Evolutionary conservation across 2,113 vertebrate species (phyloP), one percentile per base, ranked within the genome.

Genomic region (Trochalopteron elliotii): DNA sequence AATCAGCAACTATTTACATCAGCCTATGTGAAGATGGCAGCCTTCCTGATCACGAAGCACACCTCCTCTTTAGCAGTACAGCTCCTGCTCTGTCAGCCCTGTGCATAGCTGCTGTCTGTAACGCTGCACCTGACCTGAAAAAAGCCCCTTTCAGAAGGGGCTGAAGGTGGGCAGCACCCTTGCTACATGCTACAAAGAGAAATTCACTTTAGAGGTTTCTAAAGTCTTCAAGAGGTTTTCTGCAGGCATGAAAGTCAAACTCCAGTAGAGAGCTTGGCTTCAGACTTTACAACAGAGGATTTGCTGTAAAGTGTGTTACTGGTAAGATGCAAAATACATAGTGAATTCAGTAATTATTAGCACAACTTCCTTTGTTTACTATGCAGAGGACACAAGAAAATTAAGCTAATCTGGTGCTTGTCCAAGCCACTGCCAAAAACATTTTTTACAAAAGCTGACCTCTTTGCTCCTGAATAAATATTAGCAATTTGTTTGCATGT

Each of bases 311-410:
- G 17, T 35, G 3, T 21, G 1, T 24, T 61, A 28, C 33, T 47
- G 30, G 49, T 0, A 0, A 88, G 47, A 82, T 76, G 55, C 31
- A 79, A 77, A 89, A 89, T 65, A 90, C 15, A 15, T 44, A 11
- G 67, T 7, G 52, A 80, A 70, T 87, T 94, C 91, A 83, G 87
- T 94, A 96, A 95, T 79, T 61, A 44, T 89, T 27, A 91, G 88
- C 75, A 95, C 57, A 81, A 24, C 44, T 97, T 97, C 97, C 97
- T 97, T 89, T 86, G 89, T 94, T 96, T 96, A 96, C 87, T 96
- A 67, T 6, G 28, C 92, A 96, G 94, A 98, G 79, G 80, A 91
- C 82, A 90, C 79, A 55, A 90, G 92, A 45, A 90, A 94, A 93
- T 88, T 85, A 97, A 97, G 93, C 84, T 96, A 96, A 97, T 83